These are phyloP conservation scores for Leptodirus hochenwartii DNA, from an alignment of 2,888 invertebrate genomes.

Conservation along the genomic window DNA sequence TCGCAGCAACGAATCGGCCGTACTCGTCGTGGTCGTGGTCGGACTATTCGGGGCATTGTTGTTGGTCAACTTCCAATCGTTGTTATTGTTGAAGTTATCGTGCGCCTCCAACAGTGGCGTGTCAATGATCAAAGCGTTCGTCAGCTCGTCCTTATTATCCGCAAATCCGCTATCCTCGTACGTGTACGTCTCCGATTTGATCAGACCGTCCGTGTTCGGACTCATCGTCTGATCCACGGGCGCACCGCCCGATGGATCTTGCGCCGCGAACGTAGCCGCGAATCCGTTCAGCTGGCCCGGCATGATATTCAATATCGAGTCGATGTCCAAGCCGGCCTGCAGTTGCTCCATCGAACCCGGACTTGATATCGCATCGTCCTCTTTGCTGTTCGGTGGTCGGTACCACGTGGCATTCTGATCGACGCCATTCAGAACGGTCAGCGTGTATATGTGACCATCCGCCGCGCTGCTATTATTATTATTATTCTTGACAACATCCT, in stretches of 20 bases:
- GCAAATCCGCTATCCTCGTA: constrained; percentile 66
- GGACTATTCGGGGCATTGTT: constrained; percentile 18
- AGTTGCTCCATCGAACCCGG: constrained; percentile 36
- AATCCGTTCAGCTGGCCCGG: constrained; percentile 41
- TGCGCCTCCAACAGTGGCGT: constrained; percentile 37
- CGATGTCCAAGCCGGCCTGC: constrained; percentile 51
- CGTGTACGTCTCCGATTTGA: constrained; percentile 53
- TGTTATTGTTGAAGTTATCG: constrained; percentile 44
- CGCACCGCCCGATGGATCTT: background rate
- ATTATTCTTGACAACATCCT: constrained; percentile 23
- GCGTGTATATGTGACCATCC: constrained; percentile 70
- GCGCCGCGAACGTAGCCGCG: constrained; percentile 36
- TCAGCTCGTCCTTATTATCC: constrained; percentile 38
- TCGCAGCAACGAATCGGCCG: constrained; percentile 56
- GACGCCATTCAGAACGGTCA: constrained; percentile 70
- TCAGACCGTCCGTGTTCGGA: constrained; percentile 37
- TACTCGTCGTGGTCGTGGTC: constrained; percentile 16
- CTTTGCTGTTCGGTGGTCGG: constrained; percentile 42
- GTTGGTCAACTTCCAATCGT: constrained; percentile 61
- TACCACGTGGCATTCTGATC: constrained; percentile 29
- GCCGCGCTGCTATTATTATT: constrained; percentile 32
- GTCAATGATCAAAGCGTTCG: constrained; percentile 27
- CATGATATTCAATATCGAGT: constrained; percentile 60
- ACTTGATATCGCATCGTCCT: constrained; percentile 44
- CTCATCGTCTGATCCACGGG: constrained; percentile 17